These are phyloP conservation scores for Xiphophorus couchianus DNA, from an alignment of 2,113 vertebrate species.

Conservation along the genomic window DNA sequence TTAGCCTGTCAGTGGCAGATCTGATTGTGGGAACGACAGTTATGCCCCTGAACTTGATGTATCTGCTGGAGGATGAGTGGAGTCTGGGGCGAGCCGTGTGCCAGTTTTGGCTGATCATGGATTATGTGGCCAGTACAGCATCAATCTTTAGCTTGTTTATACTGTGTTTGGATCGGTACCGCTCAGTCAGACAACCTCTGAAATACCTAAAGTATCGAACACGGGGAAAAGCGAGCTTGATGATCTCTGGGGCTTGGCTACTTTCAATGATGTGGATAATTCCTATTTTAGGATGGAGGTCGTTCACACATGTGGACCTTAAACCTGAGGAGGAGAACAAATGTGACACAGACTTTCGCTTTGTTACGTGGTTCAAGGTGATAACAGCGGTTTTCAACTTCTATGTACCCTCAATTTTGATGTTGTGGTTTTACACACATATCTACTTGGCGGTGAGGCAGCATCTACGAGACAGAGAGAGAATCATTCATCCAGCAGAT, in stretches of 20 bases:
- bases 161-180: constrained; percentile 92
- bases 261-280: constrained; percentile 90
- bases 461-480: constrained; percentile 86
- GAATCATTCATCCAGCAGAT: constrained; percentile 75
- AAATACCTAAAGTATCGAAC: constrained; percentile 91
- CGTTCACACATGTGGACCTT: constrained; percentile 68
- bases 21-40: constrained; percentile 90
- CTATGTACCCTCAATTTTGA: constrained; percentile 90
- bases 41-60: constrained; percentile 92
- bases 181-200: constrained; percentile 90
- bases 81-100: constrained; percentile 84
- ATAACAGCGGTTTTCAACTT: constrained; percentile 91
- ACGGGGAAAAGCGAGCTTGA: constrained; percentile 82
- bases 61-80: constrained; percentile 84
- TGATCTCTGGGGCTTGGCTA: constrained; percentile 89
- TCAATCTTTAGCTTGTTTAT: constrained; percentile 95
- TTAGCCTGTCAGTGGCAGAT: constrained; percentile 92
- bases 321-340: constrained; percentile 67
- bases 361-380: constrained; percentile 93
- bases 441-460: constrained; percentile 88
- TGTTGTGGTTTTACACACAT: constrained; percentile 91
- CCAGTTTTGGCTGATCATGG: constrained; percentile 97
- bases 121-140: constrained; percentile 94
- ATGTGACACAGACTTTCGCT: constrained; percentile 92
- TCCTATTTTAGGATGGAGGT: constrained; percentile 91